Base-by-base conservation (phyloP, 2,113 vertebrate genomes). In the Brachypodius melanocephalos region DNA sequence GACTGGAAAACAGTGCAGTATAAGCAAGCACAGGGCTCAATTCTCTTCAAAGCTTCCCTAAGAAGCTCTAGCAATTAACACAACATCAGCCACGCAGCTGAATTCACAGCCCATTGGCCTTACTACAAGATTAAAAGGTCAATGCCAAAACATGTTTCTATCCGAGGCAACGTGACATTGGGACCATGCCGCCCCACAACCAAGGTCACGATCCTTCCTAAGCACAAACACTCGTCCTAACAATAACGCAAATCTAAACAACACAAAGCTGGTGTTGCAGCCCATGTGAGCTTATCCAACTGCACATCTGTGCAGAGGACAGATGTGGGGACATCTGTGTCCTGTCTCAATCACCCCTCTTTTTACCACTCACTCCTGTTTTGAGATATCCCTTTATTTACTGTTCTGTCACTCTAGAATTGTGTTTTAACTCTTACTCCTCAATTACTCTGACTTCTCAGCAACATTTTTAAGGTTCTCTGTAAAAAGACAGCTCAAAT, bases 91-190 rank as follows among this genome's bases (percentile, higher is more conserved):
- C 25, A 17, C 0, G 0, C 8, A 65, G 51, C 48, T 46, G 8
- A 86, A 87, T 12, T 69, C 84, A 51, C 68, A 86, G 40, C 51
- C 26, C 51, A 29, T 8, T 59, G 68, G 67, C 79, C 46, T 67
- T 9, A 21, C 34, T 40, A 20, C 73, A 34, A 21, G 52, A 89
- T 14, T n/a, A 28, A 95, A 96, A 95, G 93, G 87, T 94, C 93
- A 94, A 6, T 31, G 49, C 54, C 83, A 79, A 10, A 92, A 61
- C 28, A 34, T 4, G 57, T 38, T 81, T 42, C 86, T 89, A 62
- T 36, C 52, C 91, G 57, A 66, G 77, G 81, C 52, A 87, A 88
- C 29, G 1, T 26, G 87, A 89, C 77, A 65, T 5, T 73, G 77
- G 58, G 73, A 89, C 54, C 46, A 18, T 2, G 0, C 26, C 25